These are phyloP conservation scores for Steromphala cineraria DNA, from an alignment of 2,888 invertebrate genomes.

Conservation along the genomic window DNA sequence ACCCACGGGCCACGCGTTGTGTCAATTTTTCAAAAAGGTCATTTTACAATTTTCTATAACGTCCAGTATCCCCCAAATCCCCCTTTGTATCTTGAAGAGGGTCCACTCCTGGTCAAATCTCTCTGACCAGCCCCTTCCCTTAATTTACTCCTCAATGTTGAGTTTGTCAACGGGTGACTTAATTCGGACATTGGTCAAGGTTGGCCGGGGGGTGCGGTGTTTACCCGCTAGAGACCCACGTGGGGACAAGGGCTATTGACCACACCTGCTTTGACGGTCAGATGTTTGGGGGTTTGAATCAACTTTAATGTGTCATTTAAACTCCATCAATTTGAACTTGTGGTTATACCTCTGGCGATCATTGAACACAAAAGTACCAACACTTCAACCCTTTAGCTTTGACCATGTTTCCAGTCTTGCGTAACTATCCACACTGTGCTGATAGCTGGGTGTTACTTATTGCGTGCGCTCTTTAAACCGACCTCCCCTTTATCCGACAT, in stretches of 20 bases:
- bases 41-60: neutral
- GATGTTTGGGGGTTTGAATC: neutral
- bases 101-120: neutral
- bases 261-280: neutral
- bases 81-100: neutral
- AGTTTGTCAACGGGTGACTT: neutral
- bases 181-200: neutral
- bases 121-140: neutral
- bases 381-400: too few species aligned
- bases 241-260: conserved; percentile 2
- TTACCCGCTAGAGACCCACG: neutral
- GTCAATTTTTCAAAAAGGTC: conserved; percentile 1
- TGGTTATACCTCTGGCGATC: too few species aligned
- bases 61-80: neutral
- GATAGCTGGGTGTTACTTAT: too few species aligned
- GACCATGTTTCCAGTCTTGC: too few species aligned
- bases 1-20: neutral
- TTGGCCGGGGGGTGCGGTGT: neutral
- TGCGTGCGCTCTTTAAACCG: too few species aligned
- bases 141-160: conserved; percentile 13
- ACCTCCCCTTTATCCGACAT: too few species aligned
- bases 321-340: neutral
- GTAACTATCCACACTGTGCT: too few species aligned
- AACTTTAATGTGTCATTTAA: neutral
- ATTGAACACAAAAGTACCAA: too few species aligned